phyloP scores from a whole-genome alignment of 2,888 invertebrate species.

The Stegophylla sp. region DNA sequence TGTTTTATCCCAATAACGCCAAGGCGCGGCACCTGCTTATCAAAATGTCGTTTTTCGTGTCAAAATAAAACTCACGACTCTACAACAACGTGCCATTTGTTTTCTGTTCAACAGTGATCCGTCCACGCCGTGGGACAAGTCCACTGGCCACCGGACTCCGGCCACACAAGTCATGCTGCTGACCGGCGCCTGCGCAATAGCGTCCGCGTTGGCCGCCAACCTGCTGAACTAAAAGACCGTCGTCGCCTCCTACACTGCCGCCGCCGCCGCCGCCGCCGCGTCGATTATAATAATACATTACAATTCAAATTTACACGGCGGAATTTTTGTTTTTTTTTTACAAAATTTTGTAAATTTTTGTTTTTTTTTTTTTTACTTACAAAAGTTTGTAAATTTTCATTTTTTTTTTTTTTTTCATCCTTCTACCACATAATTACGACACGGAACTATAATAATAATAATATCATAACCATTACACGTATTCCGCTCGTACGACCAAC shows the following conservation, averaged over 20 bases:
- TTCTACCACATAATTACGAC: no score
- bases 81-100: neutral
- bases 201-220: constrained; percentile 2
- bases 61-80: no score
- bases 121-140: constrained; percentile 50
- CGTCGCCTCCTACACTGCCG: neutral
- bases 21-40: no score
- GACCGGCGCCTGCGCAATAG: constrained; percentile 1
- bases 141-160: constrained; percentile 24
- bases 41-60: no score
- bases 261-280: neutral
- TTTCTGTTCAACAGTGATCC: constrained; percentile 27
- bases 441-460: no score
- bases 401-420: no score
- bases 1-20: no score
- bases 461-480: no score
- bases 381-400: no score
- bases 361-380: neutral
- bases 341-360: neutral
- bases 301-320: no score
- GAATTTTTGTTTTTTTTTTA: neutral
- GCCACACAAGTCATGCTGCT: neutral
- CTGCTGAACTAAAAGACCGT: neutral
- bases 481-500: no score
- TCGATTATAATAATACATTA: neutral